Evolutionary conservation across 2,797 vertebrate species (phyloP), one percentile per base, ranked within the genome.

Genomic region (Carcharodon carcharias): DNA sequence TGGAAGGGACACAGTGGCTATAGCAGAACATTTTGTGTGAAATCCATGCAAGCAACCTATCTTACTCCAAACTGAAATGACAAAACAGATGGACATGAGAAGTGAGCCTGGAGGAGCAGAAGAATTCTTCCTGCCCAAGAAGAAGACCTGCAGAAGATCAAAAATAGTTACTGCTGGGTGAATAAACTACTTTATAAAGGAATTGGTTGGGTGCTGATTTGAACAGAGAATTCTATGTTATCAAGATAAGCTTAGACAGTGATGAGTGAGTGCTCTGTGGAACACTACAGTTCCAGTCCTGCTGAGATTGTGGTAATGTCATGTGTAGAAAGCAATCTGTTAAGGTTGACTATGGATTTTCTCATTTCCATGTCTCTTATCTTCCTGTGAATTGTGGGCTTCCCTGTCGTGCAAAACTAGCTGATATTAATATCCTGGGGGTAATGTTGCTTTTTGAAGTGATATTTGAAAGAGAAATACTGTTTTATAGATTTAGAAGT

Each of bases 281-380:
- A 92, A 92, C 89, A 92, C 40, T 92, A 63, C 35, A 92, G 58
- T 18, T 65, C 12, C 89, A 65, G 58, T 8, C 89, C 35, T 92
- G 89, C 58, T 92, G 89, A 18, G 35, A 65, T 92, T 63, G 61
- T 63, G 61, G 56, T 92, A 23, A 92, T 92, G 89, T 65, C 89
- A 63, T 65, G 89, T 92, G 14, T 9, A 92, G 89, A 92, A 92
- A 65, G 58, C 16, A 65, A 65, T 65, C 89, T 92, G 58, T 92
- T 61, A 92, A 63, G 58, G 35, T 92, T 63, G 56, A 63, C 56
- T 92, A 58, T n/a, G 89, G 21, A 63, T 40, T 92, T 63, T 63
- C 58, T 92, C 89, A 92, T 92, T 92, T 92, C 89, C 89, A 92
- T n/a, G 35, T 40, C 89, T 63, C 35, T 92, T n/a, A 92, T 65